Conservation (phyloP, 2,888 invertebrate genomes). For the Ormyrus thymus region DNA sequence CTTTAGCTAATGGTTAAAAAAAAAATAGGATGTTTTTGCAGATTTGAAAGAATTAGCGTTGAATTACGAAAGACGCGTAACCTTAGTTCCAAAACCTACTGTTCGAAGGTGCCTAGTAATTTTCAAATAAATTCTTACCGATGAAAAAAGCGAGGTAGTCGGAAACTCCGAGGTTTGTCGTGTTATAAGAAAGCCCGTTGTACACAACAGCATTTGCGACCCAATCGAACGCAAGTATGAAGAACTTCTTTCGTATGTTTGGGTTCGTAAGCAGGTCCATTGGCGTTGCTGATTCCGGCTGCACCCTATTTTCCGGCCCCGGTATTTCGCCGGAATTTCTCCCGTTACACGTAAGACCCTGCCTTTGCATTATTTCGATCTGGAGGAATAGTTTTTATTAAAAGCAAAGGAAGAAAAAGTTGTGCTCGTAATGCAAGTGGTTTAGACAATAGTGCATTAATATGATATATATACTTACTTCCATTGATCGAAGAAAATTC, state of each 20-base stretch:
- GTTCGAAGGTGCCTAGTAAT: too few relatives aligned
- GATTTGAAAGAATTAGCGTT: too few relatives aligned
- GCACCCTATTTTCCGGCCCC: conserved; percentile 66
- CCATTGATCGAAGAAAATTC: conserved; percentile 79
- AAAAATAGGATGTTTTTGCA: too few relatives aligned
- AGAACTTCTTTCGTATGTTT: conserved; percentile 81
- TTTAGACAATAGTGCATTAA: not conserved
- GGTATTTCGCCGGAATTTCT: conserved; percentile 66
- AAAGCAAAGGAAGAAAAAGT: too few relatives aligned
- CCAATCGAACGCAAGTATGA: conserved; percentile 81
- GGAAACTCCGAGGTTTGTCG: conserved; percentile 81
- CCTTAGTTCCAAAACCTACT: too few relatives aligned
- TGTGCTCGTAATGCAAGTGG: not conserved
- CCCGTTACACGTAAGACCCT: conserved; percentile 71
- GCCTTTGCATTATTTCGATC: conserved; percentile 70
- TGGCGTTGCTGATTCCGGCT: conserved; percentile 77
- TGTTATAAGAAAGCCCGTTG: conserved; percentile 82
- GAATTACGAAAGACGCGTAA: too few relatives aligned
- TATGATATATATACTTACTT: conserved; percentile 71
- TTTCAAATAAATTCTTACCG: conserved; percentile 71
- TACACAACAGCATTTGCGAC: conserved; percentile 82
- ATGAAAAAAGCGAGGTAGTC: conserved; percentile 83
- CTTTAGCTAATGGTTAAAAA: too few relatives aligned
- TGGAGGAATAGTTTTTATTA: conserved; percentile 47
- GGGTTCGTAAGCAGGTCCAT: conserved; percentile 81